Evolutionary conservation across 2,113 vertebrate genomes (phyloP).

Genomic region (Cathartes aura): DNA sequence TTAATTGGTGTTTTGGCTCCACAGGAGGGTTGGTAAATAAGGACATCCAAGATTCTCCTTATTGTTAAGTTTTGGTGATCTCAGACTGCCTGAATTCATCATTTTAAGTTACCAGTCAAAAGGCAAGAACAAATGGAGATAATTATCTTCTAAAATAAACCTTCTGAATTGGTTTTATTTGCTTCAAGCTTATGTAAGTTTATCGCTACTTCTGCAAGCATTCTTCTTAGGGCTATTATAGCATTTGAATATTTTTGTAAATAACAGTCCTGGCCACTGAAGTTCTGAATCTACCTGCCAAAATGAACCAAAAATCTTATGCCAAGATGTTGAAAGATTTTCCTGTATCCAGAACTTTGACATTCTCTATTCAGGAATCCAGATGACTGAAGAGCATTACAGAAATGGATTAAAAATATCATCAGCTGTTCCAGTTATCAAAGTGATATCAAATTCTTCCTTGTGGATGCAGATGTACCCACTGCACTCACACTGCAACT

Average conservation of each 20-base stretch:
- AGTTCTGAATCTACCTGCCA: neutral
- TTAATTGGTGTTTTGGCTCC: neutral
- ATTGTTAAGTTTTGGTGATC: neutral
- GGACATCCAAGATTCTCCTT: neutral
- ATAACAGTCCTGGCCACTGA: neutral
- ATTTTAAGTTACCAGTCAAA: neutral
- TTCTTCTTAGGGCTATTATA: neutral
- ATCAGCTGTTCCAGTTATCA: neutral
- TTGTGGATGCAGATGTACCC: neutral
- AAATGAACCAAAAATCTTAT: neutral
- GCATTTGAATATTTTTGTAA: neutral
- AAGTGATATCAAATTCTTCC: neutral
- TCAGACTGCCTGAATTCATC: neutral
- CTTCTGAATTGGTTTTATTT: neutral
- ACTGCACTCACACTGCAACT: neutral
- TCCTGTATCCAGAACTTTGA: neutral
- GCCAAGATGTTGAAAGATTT: neutral
- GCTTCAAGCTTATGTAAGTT: neutral
- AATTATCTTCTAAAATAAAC: neutral
- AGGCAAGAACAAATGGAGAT: neutral
- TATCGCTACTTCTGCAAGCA: neutral
- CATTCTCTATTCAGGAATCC: neutral
- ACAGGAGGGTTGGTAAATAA: neutral
- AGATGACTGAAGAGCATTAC: neutral
- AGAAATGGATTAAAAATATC: neutral